These are phyloP conservation scores for Hiodon tergisus DNA, from an alignment of 2,113 vertebrate genomes.

Conservation along the genomic window DNA sequence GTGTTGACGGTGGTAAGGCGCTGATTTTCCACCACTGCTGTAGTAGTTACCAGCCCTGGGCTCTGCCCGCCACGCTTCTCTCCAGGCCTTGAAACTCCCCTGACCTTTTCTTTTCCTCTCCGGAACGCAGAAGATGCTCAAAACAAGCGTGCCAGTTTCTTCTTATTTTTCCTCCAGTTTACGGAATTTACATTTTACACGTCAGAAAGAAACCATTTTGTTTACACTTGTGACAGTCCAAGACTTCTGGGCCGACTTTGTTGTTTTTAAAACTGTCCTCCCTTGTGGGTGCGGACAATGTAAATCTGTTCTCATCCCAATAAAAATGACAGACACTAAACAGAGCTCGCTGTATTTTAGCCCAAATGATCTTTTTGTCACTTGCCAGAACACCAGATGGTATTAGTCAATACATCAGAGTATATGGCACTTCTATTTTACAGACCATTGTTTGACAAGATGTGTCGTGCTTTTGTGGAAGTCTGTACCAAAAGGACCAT, in stretches of 20 bases:
- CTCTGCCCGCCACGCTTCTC: slow-evolving; percentile 14
- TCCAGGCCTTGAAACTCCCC: neutral
- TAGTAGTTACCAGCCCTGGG: neutral
- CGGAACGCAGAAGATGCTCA: slow-evolving; percentile 8
- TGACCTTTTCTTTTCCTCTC: no score
- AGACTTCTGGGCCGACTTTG: slow-evolving; percentile 5
- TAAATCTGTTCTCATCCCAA: slow-evolving; percentile 36
- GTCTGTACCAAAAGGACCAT: slow-evolving; percentile 54
- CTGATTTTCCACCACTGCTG: neutral
- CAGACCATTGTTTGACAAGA: slow-evolving; percentile 44
- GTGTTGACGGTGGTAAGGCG: neutral
- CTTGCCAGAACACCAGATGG: slow-evolving; percentile 51
- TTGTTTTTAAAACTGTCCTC: slow-evolving; percentile 19
- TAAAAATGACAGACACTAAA: slow-evolving; percentile 37
- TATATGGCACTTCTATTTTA: slow-evolving; percentile 52
- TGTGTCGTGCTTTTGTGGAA: slow-evolving; percentile 57
- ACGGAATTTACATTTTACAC: slow-evolving; percentile 10
- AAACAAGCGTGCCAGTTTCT: slow-evolving; percentile 34
- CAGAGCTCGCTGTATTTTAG: slow-evolving; percentile 32
- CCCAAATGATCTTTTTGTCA: slow-evolving; percentile 43
- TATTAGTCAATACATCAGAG: slow-evolving; percentile 50
- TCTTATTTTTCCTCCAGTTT: slow-evolving; percentile 26
- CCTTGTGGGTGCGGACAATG: slow-evolving; percentile 33
- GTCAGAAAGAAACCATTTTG: slow-evolving; percentile 33
- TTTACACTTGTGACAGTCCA: slow-evolving; percentile 27